A percentile compares a stretch with the other conserved stretches of the same genome.
These are phyloP conservation scores for Polydesmus complanatus DNA, from an alignment of 2,888 invertebrate genomes.

Conservation along the genomic window DNA sequence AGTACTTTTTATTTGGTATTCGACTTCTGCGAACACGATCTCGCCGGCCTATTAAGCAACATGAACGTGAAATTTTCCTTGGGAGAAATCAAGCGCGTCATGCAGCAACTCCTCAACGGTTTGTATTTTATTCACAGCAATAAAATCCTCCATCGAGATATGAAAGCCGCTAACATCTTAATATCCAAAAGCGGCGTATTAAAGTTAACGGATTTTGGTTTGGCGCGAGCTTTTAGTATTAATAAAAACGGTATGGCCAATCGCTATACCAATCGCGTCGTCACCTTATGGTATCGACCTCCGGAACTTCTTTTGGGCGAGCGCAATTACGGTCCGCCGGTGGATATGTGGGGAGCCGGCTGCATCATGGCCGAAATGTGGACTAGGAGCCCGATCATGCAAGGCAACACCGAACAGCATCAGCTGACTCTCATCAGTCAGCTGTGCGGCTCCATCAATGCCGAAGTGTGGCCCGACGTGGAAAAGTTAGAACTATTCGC, in stretches of 20 bases:
- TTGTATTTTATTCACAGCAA: slow-evolving; percentile 93
- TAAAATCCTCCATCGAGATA: slow-evolving; percentile 87
- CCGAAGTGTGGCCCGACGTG: slow-evolving; percentile 86
- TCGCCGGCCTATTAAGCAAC: slow-evolving; percentile 89
- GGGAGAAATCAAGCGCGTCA: slow-evolving; percentile 84
- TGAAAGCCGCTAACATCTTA: slow-evolving; percentile 98
- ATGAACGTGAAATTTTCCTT: slow-evolving; percentile 89
- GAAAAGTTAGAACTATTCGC: slow-evolving; percentile 74
- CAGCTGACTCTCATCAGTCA: slow-evolving; percentile 89
- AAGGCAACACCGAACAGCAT: slow-evolving; percentile 91
- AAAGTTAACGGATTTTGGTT: slow-evolving; percentile 93
- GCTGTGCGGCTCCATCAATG: slow-evolving; percentile 87
- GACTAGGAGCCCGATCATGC: slow-evolving; percentile 83
- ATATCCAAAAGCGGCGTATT: slow-evolving; percentile 88
- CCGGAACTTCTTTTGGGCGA: slow-evolving; percentile 60
- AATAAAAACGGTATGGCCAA: slow-evolving; percentile 71
- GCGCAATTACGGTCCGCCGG: slow-evolving; percentile 89
- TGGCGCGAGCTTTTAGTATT: slow-evolving; percentile 84
- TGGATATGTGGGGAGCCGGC: slow-evolving; percentile 84
- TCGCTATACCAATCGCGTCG: slow-evolving; percentile 92
- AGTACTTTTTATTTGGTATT: slow-evolving; percentile 92
- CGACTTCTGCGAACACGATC: slow-evolving; percentile 96
- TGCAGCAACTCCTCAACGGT: slow-evolving; percentile 51
- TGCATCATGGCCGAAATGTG: slow-evolving; percentile 99
- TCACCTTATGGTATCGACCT: slow-evolving; percentile 86